Conservation (phyloP, 1,140 invertebrate genomes). For the Batillaria attramentaria region DNA sequence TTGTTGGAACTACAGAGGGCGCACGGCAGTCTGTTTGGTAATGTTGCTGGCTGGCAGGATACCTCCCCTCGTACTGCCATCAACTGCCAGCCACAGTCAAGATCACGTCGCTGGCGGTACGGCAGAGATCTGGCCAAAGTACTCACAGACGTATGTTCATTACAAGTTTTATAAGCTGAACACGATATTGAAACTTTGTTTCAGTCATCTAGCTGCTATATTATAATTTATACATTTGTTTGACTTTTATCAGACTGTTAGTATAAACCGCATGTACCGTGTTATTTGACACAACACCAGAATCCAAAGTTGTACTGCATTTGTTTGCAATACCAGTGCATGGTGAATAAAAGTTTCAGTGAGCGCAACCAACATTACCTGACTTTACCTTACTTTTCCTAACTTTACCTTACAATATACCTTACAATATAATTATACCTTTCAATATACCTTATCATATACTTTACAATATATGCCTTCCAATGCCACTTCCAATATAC, state of each 20-base stretch:
- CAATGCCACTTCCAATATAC: no score
- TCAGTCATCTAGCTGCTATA: not conserved
- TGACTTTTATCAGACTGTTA: not conserved
- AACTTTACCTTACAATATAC: no score
- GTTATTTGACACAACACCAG: not conserved
- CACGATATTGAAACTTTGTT: not conserved
- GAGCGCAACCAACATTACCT: no score
- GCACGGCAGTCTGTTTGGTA: conserved; percentile 21
- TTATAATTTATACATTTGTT: no score
- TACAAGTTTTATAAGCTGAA: not conserved
- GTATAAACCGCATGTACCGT: not conserved
- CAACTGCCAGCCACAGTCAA: conserved; percentile 13
- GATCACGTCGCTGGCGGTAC: conserved; percentile 28
- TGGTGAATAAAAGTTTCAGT: no score
- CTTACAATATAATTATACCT: no score
- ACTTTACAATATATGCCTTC: no score
- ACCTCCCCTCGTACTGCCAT: not conserved
- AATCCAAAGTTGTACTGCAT: not conserved
- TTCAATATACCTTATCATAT: no score
- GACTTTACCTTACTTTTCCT: no score
- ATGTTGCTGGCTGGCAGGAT: no score
- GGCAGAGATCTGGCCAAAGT: conserved; percentile 30
- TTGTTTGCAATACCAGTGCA: no score
- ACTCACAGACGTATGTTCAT: conserved; percentile 34
- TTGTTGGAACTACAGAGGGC: not conserved